These are phyloP conservation scores for Phataginus tricuspis DNA, from an alignment of 2,797 vertebrate genomes.

Conservation along the genomic window DNA sequence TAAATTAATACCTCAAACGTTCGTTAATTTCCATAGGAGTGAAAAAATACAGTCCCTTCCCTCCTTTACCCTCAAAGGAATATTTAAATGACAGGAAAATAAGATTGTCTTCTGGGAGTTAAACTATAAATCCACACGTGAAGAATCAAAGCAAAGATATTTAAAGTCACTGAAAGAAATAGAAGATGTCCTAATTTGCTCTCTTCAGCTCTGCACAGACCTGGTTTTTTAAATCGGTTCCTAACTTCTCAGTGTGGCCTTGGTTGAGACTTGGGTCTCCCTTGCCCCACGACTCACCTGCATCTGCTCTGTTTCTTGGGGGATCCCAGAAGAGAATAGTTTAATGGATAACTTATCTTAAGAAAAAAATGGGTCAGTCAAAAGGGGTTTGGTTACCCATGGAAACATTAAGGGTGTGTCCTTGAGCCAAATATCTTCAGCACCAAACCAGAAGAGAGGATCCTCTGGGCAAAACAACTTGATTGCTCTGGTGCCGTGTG, in stretches of 20 bases:
- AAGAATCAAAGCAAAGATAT: conserved; percentile 35
- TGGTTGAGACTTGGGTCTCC: not conserved
- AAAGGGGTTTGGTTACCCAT: not conserved
- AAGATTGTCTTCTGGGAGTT: not conserved
- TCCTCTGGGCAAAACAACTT: not conserved
- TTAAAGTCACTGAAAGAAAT: not conserved
- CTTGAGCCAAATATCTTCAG: not conserved
- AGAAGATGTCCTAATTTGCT: not conserved
- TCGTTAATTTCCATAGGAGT: not conserved
- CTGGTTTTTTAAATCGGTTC: not conserved
- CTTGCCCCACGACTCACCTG: not conserved
- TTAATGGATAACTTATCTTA: not conserved
- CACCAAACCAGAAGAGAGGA: not conserved
- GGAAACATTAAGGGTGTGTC: not conserved
- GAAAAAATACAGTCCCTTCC: not conserved
- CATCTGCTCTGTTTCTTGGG: not conserved
- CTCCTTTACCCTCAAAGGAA: not conserved
- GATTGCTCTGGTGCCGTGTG: rapidly evolving
- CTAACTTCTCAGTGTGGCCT: not conserved
- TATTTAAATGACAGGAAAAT: conserved; percentile 2
- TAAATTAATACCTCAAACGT: not conserved
- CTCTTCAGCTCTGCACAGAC: not conserved
- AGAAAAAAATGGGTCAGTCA: not conserved
- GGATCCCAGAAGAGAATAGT: not conserved
- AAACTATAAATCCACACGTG: not conserved